Conservation (phyloP, 2,888 invertebrate genomes). For the Sphaeridia pumilis region DNA sequence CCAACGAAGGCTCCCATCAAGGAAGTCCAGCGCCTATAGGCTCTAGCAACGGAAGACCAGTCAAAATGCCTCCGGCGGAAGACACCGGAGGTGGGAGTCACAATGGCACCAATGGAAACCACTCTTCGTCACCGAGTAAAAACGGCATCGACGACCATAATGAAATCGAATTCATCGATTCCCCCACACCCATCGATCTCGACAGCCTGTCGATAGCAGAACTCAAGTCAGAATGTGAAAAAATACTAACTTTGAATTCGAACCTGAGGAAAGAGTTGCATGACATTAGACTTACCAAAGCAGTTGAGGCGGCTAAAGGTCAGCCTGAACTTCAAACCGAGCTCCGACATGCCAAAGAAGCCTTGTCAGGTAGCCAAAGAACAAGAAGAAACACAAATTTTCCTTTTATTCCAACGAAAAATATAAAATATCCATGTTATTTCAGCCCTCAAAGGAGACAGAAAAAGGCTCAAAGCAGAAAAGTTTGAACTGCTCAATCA, state of each 20-base stretch:
- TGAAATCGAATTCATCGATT: conserved; percentile 14
- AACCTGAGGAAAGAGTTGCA: conserved; percentile 39
- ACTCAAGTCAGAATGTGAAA: conserved; percentile 34
- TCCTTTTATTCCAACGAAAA: too few relatives aligned
- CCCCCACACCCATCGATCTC: conserved; percentile 22
- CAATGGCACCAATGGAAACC: conserved; percentile 22
- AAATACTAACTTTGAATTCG: conserved; percentile 38
- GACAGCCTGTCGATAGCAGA: conserved; percentile 26
- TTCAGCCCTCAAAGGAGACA: conserved; percentile 71
- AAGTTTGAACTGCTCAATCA: conserved; percentile 85
- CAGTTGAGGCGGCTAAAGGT: conserved; percentile 43
- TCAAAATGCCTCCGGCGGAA: conserved; percentile 19
- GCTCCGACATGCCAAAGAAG: conserved; percentile 65
- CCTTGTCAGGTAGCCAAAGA: conserved; percentile 52
- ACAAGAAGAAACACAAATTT: too few relatives aligned
- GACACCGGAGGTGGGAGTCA: conserved; percentile 8
- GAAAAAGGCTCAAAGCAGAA: conserved; percentile 81
- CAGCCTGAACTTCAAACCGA: conserved; percentile 54
- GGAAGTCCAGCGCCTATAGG: conserved; percentile 37
- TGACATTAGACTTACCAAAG: conserved; percentile 59
- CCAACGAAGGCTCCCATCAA: conserved; percentile 36
- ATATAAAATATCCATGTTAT: too few relatives aligned
- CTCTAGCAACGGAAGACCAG: conserved; percentile 7
- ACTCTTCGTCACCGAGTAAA: conserved; percentile 28
- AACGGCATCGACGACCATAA: conserved; percentile 17